phyloP scores from a whole-genome alignment of 2,888 invertebrate genomes.

The Opisthograptis luteolata region DNA sequence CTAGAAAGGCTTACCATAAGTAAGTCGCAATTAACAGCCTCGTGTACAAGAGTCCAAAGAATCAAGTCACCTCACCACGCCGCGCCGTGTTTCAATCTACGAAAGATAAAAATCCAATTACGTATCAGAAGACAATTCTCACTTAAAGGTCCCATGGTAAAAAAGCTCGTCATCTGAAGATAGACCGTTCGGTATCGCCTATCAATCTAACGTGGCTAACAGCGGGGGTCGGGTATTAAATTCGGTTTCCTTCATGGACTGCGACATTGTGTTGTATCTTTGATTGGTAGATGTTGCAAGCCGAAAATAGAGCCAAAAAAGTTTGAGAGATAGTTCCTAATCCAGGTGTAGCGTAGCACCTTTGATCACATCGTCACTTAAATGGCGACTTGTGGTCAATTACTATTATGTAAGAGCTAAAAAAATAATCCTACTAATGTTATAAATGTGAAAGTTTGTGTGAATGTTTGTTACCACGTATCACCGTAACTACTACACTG shows the following conservation, averaged over 20 bases:
- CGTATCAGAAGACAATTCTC: conserved; percentile 73
- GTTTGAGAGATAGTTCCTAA: no score
- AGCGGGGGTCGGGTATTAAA: conserved; percentile 74
- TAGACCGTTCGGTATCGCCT: conserved; percentile 68
- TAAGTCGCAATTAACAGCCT: conserved; percentile 6
- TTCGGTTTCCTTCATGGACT: conserved; percentile 48
- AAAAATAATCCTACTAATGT: no score
- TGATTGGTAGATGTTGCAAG: conserved; percentile 7
- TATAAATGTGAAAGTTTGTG: no score
- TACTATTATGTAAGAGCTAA: no score
- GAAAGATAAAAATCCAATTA: conserved; percentile 73
- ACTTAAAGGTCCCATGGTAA: conserved; percentile 62
- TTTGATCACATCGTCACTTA: no score
- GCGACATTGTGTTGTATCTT: conserved; percentile 27
- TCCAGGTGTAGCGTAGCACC: no score
- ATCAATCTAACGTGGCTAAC: conserved; percentile 75
- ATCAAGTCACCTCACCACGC: conserved; percentile 26
- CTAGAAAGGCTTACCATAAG: no score
- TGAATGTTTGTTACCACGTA: no score
- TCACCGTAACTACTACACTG: no score
- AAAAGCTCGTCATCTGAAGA: conserved; percentile 62
- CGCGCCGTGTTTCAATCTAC: conserved; percentile 41
- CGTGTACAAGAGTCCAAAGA: conserved; percentile 13
- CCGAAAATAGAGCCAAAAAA: no score
- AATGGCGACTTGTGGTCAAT: no score